Conservation (phyloP, 2,113 vertebrate species). For the Serilophus lunatus region DNA sequence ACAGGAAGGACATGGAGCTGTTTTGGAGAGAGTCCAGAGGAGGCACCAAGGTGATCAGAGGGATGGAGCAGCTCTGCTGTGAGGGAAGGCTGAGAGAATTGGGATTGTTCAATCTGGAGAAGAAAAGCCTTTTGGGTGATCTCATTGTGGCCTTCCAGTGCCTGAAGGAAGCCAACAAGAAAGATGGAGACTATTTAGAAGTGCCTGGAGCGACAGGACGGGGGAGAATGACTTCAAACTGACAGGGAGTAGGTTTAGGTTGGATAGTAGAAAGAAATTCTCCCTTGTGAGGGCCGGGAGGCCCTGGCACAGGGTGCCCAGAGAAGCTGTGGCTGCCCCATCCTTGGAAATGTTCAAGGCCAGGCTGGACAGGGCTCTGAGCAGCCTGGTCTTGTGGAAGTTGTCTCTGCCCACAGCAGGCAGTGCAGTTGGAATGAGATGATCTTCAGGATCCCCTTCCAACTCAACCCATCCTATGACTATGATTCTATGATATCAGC, state of each 20-base stretch:
- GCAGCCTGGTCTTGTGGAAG: not conserved
- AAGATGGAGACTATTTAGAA: not conserved
- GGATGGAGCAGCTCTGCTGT: not conserved
- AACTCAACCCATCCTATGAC: not conserved
- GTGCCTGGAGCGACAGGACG: not conserved
- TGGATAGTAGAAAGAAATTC: not conserved
- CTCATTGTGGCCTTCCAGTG: not conserved
- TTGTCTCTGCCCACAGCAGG: not conserved
- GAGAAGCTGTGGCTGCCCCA: not conserved
- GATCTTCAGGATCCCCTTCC: not conserved
- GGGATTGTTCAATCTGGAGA: not conserved
- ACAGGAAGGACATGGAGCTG: not conserved
- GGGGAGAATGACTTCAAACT: rapidly evolving
- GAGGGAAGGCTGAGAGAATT: not conserved
- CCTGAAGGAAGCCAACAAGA: not conserved
- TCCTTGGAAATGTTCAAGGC: not conserved
- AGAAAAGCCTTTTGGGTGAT: not conserved
- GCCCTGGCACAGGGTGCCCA: not conserved
- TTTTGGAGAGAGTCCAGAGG: not conserved
- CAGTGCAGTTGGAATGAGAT: not conserved
- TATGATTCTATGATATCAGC: not conserved
- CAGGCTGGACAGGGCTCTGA: not conserved
- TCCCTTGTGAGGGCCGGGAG: not conserved
- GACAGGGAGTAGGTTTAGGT: not conserved
- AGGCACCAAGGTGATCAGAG: not conserved